Evolutionary conservation across 2,113 vertebrate genomes (phyloP), one percentile per base, ranked within the genome.

Genomic region (Protomyctophum bolini): DNA sequence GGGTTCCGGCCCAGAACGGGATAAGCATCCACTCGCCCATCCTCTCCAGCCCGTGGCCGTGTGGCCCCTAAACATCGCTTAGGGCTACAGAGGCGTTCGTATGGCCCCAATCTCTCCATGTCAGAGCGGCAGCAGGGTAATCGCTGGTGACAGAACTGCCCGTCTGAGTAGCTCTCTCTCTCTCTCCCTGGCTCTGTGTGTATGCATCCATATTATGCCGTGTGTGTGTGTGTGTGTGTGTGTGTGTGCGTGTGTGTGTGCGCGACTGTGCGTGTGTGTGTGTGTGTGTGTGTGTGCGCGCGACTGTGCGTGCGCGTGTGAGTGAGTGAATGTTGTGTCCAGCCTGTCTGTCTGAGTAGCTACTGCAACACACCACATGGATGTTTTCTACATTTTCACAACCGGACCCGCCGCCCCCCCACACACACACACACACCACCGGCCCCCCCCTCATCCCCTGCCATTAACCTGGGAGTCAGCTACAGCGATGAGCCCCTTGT

Each of bases 111-210:
- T 89, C 86, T 83, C 82, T 84, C 75, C 71, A 52, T 79, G 83
- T 90, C 87, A 90, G 74, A 77, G 70, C 87, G 87, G 83, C 84
- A 87, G 79, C 65, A 77, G 80, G 81, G 77, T 90, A 90, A 91
- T 90, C 79, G 58, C 68, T 41, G 83, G 73, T 87, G 90, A 90
- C 88, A 91, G 82, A 81, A 56, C 83, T 84, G 87, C 75, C 84
- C 83, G 47, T 89, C 88, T 87, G 83, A 87, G 83, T 86, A 80
- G 75, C 73, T 81, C 52, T 79, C 61, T 2, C 72, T 54, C 6
- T 46, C 67, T 66, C 21, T 79, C 61, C 21, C 72, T 54, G 6
- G 49, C 67, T 66, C 21, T 72, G 62, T 50, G n/a, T n/a, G n/a
- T n/a, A n/a, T n/a, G 68, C 11, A 65, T 66, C 71, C 58, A 58